Percentiles rank a stretch among this genome's conserved stretches.
Evolutionary conservation across 2,888 invertebrate species (phyloP).

Genomic region (Chironomus riparius): DNA sequence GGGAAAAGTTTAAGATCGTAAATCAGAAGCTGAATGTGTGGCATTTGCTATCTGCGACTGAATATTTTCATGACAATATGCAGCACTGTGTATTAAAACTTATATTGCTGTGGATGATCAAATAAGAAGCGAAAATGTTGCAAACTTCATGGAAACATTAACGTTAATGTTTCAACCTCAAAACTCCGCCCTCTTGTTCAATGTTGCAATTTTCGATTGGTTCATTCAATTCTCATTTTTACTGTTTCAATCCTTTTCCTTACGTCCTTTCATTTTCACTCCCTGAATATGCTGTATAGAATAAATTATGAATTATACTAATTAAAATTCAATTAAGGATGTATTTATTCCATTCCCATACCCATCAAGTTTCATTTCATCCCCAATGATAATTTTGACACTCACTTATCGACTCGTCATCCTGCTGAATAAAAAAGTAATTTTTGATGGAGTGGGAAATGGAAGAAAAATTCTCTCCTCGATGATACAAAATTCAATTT

Average conservation of each 20-base stretch:
- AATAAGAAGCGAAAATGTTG: neutral
- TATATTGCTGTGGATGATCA: too few relatives aligned
- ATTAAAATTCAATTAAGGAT: neutral
- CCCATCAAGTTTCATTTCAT: too few relatives aligned
- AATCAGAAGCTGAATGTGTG: too few relatives aligned
- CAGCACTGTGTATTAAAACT: too few relatives aligned
- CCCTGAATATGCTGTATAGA: neutral
- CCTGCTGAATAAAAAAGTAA: too few relatives aligned
- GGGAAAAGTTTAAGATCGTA: too few relatives aligned
- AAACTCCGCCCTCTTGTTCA: neutral
- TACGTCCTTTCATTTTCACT: neutral
- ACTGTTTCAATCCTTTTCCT: neutral
- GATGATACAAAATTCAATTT: neutral
- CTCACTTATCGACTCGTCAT: neutral
- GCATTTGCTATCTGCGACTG: too few relatives aligned
- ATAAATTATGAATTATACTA: neutral
- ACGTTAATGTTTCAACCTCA: neutral
- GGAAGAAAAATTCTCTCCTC: neutral
- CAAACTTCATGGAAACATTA: neutral
- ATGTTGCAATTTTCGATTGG: slow-evolving; percentile 3
- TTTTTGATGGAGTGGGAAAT: neutral
- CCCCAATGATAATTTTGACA: neutral
- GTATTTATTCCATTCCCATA: too few relatives aligned
- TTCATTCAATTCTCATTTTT: neutral
- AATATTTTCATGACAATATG: too few relatives aligned